Evolutionary conservation across 2,888 invertebrate genomes (phyloP).

Genomic region (Acleris cristana): DNA sequence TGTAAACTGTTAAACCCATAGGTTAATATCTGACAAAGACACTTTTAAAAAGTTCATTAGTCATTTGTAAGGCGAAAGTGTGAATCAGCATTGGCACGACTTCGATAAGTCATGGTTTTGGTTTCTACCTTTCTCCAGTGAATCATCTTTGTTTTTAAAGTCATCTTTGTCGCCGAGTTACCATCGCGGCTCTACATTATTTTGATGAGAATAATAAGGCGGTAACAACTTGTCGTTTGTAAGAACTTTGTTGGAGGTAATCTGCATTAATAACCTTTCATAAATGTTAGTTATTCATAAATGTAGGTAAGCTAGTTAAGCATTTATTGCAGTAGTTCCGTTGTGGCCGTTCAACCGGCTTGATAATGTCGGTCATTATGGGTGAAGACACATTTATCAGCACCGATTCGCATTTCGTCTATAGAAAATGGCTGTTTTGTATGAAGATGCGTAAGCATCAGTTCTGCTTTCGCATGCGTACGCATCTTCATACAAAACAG

Average conservation of each 20-base stretch:
- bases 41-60: constrained; percentile 44
- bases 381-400: too few species aligned
- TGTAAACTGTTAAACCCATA: not conserved
- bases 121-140: constrained; percentile 51
- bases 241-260: constrained; percentile 12
- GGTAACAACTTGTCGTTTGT: constrained; percentile 4
- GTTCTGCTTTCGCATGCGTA: too few species aligned
- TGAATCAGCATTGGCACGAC: constrained; percentile 50
- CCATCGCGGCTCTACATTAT: constrained; percentile 4
- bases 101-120: constrained; percentile 50
- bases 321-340: constrained; percentile 37
- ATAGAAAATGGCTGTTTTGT: too few species aligned
- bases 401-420: too few species aligned
- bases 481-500: too few species aligned
- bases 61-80: constrained; percentile 52
- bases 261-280: constrained; percentile 30
- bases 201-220: constrained; percentile 13
- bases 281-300: constrained; percentile 10
- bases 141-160: constrained; percentile 46
- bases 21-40: constrained; percentile 23
- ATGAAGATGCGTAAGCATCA: too few species aligned
- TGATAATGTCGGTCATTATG: constrained; percentile 37
- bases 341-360: constrained; percentile 47
- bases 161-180: constrained; percentile 24
- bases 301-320: constrained; percentile 21